Evolutionary conservation across 2,888 invertebrate genomes (phyloP).

Genomic region (Tetropium fuscum): DNA sequence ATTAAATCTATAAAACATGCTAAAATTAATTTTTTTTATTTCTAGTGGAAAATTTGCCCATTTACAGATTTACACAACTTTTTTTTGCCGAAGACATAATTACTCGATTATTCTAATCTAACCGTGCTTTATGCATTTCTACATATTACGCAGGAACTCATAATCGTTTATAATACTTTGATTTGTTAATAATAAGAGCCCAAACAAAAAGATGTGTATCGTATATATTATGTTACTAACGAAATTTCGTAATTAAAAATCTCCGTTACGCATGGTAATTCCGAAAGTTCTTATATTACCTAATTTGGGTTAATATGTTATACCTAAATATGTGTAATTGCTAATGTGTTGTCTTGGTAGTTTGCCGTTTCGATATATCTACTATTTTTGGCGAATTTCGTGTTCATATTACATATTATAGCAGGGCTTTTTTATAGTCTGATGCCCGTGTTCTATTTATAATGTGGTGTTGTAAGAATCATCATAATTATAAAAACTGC

Average conservation of each 20-base stretch:
- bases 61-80: too few species aligned
- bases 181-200: slow-evolving; percentile 27
- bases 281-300: slow-evolving; percentile 60
- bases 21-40: too few species aligned
- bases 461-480: slow-evolving; percentile 4
- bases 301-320: slow-evolving; percentile 64
- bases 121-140: too few species aligned
- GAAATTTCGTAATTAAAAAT: slow-evolving; percentile 56
- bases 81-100: too few species aligned
- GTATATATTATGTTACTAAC: slow-evolving; percentile 47
- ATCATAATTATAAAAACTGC: not conserved
- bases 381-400: slow-evolving; percentile 30
- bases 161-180: slow-evolving; percentile 21
- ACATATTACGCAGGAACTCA: slow-evolving; percentile 16
- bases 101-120: too few species aligned
- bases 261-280: slow-evolving; percentile 55
- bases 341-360: slow-evolving; percentile 31
- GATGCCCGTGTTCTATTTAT: slow-evolving; percentile 32
- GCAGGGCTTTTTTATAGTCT: slow-evolving; percentile 38
- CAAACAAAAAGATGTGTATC: slow-evolving; percentile 51
- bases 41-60: too few species aligned
- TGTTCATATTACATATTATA: slow-evolving; percentile 30
- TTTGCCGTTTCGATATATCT: slow-evolving; percentile 27
- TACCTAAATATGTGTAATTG: slow-evolving; percentile 48
- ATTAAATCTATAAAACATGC: too few species aligned